Evolutionary conservation across 2,113 vertebrate genomes (phyloP).

Genomic region (Alouatta palliata): DNA sequence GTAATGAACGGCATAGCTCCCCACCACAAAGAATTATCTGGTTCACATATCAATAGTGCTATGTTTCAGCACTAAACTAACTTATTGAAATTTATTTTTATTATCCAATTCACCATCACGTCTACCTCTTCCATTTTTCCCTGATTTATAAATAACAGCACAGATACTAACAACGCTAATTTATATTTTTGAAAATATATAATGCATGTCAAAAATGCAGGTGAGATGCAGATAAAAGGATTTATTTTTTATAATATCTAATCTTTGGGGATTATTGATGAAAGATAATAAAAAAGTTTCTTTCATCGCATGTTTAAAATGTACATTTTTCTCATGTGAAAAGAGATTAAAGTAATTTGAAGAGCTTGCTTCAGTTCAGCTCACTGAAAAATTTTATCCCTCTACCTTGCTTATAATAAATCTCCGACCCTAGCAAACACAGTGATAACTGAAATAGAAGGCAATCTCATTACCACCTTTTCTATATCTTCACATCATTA

Average conservation of each 20-base stretch:
- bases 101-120: not conserved
- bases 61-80: not conserved
- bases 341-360: slow-evolving; percentile 45
- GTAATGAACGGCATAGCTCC: not conserved
- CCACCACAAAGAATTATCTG: not conserved
- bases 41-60: not conserved
- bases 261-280: not conserved
- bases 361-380: not conserved
- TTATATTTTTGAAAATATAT: not conserved
- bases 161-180: not conserved
- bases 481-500: not conserved
- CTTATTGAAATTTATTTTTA: not conserved
- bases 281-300: not conserved
- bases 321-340: not conserved
- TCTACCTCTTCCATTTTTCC: not conserved
- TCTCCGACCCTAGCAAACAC: not conserved
- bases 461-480: not conserved
- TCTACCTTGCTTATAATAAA: not conserved
- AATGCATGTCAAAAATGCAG: not conserved
- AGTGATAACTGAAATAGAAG: not conserved
- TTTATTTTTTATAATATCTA: not conserved
- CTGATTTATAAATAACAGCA: not conserved
- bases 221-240: not conserved
- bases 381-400: slow-evolving; percentile 16
- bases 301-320: not conserved